Evolutionary conservation across 1,140 invertebrate genomes (phyloP).

Genomic region (Hermetia illucens): DNA sequence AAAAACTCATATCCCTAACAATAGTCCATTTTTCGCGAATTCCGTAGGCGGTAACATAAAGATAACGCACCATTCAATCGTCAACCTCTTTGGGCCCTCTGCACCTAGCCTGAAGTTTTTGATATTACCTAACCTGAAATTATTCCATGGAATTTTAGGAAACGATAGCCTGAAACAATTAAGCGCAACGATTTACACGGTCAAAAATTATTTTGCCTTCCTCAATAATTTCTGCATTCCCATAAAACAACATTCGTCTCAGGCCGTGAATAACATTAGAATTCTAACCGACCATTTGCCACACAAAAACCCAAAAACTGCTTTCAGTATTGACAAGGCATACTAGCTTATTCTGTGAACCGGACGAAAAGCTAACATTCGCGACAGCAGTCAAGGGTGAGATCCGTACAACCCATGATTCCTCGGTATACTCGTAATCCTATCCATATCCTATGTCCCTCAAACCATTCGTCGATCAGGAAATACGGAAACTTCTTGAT

Average conservation of each 20-base stretch:
- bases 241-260: neutral
- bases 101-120: slow-evolving; percentile 6
- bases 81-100: slow-evolving; percentile 4
- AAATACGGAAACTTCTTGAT: slow-evolving; percentile 9
- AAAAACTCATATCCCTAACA: neutral
- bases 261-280: neutral
- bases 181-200: neutral
- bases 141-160: slow-evolving; percentile 1
- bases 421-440: slow-evolving; percentile 7
- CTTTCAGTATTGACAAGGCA: neutral
- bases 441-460: slow-evolving; percentile 12
- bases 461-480: slow-evolving; percentile 11
- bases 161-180: slow-evolving; percentile 1
- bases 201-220: neutral
- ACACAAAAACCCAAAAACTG: neutral
- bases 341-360: neutral
- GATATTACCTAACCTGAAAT: neutral
- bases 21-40: neutral
- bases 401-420: slow-evolving; percentile 1
- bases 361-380: slow-evolving; percentile 2
- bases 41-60: slow-evolving; percentile 3
- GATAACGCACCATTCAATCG: slow-evolving; percentile 6
- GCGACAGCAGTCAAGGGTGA: neutral
- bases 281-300: neutral
- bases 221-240: neutral